Base-by-base conservation (phyloP, 1,140 invertebrate species). In the Lamellibrachia luymesi region DNA sequence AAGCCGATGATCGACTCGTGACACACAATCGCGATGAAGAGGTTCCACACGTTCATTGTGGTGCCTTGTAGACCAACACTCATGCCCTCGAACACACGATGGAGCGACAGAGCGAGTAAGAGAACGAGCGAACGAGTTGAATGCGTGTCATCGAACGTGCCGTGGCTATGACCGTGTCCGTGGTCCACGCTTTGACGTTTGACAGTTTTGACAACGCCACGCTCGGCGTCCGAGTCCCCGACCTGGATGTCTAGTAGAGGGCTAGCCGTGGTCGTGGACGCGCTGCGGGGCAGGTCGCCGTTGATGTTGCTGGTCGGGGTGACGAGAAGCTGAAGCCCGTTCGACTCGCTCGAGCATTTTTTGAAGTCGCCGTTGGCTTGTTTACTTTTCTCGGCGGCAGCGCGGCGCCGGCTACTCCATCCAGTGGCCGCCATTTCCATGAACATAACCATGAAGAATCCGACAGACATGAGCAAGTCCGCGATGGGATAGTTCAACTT, bases 381-480 rank as follows among this genome's bases (percentile, higher is more conserved):
- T 38, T 89, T 91, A 92, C 92, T 52, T 92, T 94, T 92, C 91
- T 89, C 38, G 50, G 51, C 25, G 27, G 91, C n/a, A 27, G 6
- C 64, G 49, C 91, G 50, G 17, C 92, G 91, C 13, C 91, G 80
- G 22, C 93, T 93, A 92, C 91, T 93, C 51, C 92, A 95, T 92
- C 93, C 94, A 80, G 98, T 93, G 97, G 97, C 93, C 97, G 96
- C 95, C 95, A 98, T 98, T 95, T 98, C 98, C 1, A 98, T 97
- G 27, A 98, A 96, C 95, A 98, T 98, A 97, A 98, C 98, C 7
- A 98, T 96, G 95, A 98, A 98, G 96, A 98, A 98, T 17, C 98
- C 98, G 25, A 96, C 95, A 94, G 98, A 98, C 64, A 98, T 97
- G 0, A 97, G 95, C 13, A 98, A 95, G 93, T 98, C 97, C 0